Base-by-base conservation (phyloP, 2,797 vertebrate genomes). In the Ataeniobius toweri region DNA sequence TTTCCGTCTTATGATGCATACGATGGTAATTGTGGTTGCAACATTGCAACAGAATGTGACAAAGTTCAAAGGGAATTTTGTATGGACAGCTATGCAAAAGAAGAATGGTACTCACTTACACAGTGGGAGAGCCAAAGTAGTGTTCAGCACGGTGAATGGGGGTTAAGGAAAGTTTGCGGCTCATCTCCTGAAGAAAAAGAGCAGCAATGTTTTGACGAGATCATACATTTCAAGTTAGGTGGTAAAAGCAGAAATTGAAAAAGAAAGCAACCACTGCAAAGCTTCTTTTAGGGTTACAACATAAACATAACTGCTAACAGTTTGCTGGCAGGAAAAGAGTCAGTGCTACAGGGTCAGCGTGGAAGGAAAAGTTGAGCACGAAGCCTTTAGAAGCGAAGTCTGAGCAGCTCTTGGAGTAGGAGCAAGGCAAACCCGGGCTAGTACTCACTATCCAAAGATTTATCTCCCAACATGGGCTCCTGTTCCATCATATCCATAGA, bases 401-500 rank as follows among this genome's bases (percentile, higher is more conserved):
- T 0, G 7, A 84, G 80, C 13, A 26, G 74, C 31, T 22, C 12
- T 50, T 56, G 22, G 26, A 65, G 75, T 41, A 20, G 31, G 10
- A 70, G 80, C 71, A 55, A 83, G 85, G 67, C 74, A 83, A 81
- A 80, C 48, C 80, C 83, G n/a, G 26, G 50, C 88, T 79, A 41
- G 89, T 98, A 99, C 98, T 99, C 97, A 99, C 98, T 97, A 96
- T 97, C 96, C 9, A 96, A 90, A 95, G 97, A 94, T 94, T 97
- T 97, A 94, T 96, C 96, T 87, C 96, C 97, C 97, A 98, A 96
- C 96, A 98, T 98, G 92, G 97, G 96, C 83, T 98, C 96, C 91
- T 97, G 96, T 92, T 98, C 97, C 98, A 99, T 97, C 95, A 96
- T 96, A 94, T 99, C 98, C 98, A 99, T 98, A 93, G 98, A 97